phyloP scores from a whole-genome alignment of 1,140 invertebrate genomes.

The Lethrus apterus region DNA sequence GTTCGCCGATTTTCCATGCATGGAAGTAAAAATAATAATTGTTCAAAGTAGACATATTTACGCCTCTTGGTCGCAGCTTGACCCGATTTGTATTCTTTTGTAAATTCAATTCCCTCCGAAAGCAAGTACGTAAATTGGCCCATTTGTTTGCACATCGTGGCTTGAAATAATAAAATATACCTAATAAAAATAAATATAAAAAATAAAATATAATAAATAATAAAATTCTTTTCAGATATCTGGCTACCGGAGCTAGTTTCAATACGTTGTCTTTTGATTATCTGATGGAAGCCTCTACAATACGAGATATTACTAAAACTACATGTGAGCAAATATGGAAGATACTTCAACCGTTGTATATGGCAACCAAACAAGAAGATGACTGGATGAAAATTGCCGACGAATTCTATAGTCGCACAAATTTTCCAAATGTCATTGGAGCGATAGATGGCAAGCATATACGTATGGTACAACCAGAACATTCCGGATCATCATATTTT shows the following conservation, averaged over 20 bases:
- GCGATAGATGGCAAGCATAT: not conserved
- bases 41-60: no score
- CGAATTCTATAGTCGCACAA: not conserved
- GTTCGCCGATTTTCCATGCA: conserved; percentile 8
- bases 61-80: no score
- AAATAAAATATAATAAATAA: no score
- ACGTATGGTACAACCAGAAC: conserved; percentile 22
- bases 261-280: no score
- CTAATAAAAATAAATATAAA: no score
- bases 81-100: conserved; percentile 18
- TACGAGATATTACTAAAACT: conserved; percentile 13
- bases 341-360: not conserved
- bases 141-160: conserved; percentile 13
- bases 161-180: conserved; percentile 13
- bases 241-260: no score
- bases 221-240: no score
- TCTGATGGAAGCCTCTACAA: no score
- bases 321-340: conserved; percentile 12
- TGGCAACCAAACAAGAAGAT: not conserved
- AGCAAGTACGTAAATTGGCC: conserved; percentile 16
- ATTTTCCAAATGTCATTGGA: not conserved
- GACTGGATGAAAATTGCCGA: not conserved
- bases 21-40: no score
- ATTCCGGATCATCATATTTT: conserved; percentile 36
- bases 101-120: conserved; percentile 13